Percentiles rank a stretch among this genome's conserved stretches.
Evolutionary conservation across 37 sponge, comb jelly and placozoan species (phyloP).

Genomic region (Amphimedon queenslandica): DNA sequence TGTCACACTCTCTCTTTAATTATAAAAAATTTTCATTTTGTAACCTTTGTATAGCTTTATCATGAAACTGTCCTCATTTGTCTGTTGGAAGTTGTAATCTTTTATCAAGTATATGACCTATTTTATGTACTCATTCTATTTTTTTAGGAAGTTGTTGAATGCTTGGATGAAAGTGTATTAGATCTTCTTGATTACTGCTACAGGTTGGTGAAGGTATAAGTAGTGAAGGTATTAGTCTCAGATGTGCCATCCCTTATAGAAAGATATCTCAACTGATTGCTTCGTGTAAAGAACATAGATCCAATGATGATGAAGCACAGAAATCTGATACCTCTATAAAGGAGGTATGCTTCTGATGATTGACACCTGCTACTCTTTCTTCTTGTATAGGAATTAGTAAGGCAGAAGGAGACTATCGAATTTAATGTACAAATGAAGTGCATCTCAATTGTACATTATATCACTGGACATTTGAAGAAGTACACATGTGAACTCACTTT

Average conservation of each 20-base stretch:
- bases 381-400: constrained; percentile 47
- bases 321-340: background rate
- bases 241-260: background rate
- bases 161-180: constrained; percentile 34
- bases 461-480: constrained; percentile 52
- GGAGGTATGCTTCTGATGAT: no score
- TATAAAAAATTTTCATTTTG: background rate
- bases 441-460: constrained; percentile 49
- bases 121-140: background rate
- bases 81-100: constrained; percentile 69
- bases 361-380: background rate
- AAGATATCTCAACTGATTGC: background rate
- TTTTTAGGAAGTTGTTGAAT: constrained; percentile 55
- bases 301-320: background rate
- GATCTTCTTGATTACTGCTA: constrained; percentile 81
- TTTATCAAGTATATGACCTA: constrained; percentile 43
- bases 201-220: no score
- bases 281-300: background rate
- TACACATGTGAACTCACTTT: background rate
- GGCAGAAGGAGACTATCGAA: constrained; percentile 16
- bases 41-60: constrained; percentile 38
- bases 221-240: no score
- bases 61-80: constrained; percentile 66
- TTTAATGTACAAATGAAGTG: constrained; percentile 42
- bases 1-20: background rate